Conservation (phyloP, 64 coral and sea anemone genomes). For the Stylophora pistillata region DNA sequence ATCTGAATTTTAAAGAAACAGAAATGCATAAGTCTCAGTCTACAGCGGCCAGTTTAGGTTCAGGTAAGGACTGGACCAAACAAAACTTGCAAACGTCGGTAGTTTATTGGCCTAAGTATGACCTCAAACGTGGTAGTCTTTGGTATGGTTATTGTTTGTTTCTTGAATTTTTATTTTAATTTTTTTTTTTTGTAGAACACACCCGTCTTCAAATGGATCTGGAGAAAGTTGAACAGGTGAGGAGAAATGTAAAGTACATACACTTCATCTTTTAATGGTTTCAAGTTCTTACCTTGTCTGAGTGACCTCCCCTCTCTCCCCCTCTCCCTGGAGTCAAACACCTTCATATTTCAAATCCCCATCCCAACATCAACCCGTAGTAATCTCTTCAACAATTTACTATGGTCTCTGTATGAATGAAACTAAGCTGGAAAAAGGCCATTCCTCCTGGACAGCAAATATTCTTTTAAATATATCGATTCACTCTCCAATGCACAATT, state of each 20-base stretch:
- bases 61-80: slow-evolving; percentile 62
- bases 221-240: slow-evolving; percentile 92
- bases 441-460: too few species aligned
- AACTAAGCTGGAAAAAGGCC: too few species aligned
- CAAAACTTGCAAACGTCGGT: not conserved
- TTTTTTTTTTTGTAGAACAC: slow-evolving; percentile 62
- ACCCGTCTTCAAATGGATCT: slow-evolving; percentile 85
- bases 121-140: not conserved
- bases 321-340: too few species aligned
- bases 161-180: not conserved
- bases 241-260: not conserved
- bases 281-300: too few species aligned
- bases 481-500: too few species aligned
- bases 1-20: slow-evolving; percentile 94
- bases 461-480: too few species aligned
- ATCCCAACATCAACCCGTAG: too few species aligned
- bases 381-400: too few species aligned
- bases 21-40: slow-evolving; percentile 99
- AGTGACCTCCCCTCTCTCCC: too few species aligned
- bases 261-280: too few species aligned
- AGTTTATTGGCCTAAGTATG: not conserved
- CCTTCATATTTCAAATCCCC: too few species aligned
- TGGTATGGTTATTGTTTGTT: not conserved
- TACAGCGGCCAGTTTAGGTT: slow-evolving; percentile 75
- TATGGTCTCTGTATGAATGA: too few species aligned